These are phyloP conservation scores for Sebastes oblongus DNA, from an alignment of 2,797 vertebrate species.

Conservation along the genomic window DNA sequence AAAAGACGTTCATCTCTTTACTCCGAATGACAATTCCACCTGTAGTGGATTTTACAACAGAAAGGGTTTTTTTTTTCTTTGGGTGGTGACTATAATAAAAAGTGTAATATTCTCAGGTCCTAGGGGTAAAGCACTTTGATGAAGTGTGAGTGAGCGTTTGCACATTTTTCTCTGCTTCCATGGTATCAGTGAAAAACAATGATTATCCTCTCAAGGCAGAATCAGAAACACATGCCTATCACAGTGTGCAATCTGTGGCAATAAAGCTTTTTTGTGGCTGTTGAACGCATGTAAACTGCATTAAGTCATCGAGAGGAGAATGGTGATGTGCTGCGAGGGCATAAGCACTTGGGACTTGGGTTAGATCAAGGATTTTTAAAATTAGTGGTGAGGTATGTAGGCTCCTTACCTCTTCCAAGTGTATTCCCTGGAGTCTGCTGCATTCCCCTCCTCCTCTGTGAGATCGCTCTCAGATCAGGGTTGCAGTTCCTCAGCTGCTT, in stretches of 20 bases:
- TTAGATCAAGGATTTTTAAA: slow-evolving; percentile 67
- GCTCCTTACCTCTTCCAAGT: slow-evolving; percentile 57
- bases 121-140: slow-evolving; percentile 63
- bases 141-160: slow-evolving; percentile 73
- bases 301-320: slow-evolving; percentile 71
- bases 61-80: not conserved
- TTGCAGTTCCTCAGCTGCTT: slow-evolving; percentile 37
- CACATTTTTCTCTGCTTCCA: slow-evolving; percentile 69
- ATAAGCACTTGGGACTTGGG: slow-evolving; percentile 30
- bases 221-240: slow-evolving; percentile 78
- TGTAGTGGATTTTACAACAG: slow-evolving; percentile 34
- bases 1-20: not conserved
- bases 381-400: slow-evolving; percentile 53
- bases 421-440: slow-evolving; percentile 43
- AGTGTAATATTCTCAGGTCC: slow-evolving; percentile 64
- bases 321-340: slow-evolving; percentile 47
- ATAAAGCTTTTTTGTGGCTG: slow-evolving; percentile 62
- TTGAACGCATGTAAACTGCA: slow-evolving; percentile 66
- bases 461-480: slow-evolving; percentile 49
- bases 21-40: slow-evolving; percentile 30
- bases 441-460: slow-evolving; percentile 12
- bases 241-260: slow-evolving; percentile 67
- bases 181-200: slow-evolving; percentile 74
- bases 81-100: slow-evolving; percentile 63
- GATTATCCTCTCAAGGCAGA: slow-evolving; percentile 67